phyloP scores from a whole-genome alignment of 2,888 invertebrate species.

The Pachycephus smyrnensis region DNA sequence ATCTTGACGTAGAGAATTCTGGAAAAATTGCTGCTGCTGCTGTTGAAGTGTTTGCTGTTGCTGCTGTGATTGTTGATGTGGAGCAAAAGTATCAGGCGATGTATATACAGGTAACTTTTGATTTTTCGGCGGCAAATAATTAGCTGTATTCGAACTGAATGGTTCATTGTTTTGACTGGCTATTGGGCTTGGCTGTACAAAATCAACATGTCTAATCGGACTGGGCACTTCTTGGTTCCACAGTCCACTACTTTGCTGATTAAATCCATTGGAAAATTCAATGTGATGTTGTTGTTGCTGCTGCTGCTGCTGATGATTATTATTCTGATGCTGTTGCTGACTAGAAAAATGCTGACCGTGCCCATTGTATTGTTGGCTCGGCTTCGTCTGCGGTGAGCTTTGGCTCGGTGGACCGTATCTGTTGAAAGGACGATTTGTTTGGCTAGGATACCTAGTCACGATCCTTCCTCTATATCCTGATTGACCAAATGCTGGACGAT shows the following conservation, averaged over 20 bases:
- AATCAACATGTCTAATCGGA: constrained; percentile 48
- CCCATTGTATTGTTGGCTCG: constrained; percentile 13
- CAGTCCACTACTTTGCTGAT: constrained; percentile 20
- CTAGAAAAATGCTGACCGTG: constrained; percentile 12
- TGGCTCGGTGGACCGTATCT: constrained; percentile 56
- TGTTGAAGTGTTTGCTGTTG: constrained; percentile 18
- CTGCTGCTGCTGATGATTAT: neutral
- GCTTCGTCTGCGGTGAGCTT: constrained; percentile 8
- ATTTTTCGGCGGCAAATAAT: constrained; percentile 61
- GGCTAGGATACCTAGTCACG: constrained; percentile 40
- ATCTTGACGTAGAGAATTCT: constrained; percentile 18
- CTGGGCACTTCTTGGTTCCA: constrained; percentile 45
- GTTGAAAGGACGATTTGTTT: constrained; percentile 49
- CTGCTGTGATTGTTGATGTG: constrained; percentile 16
- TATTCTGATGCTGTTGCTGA: constrained; percentile 2
- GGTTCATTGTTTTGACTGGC: constrained; percentile 60
- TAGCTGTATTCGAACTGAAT: constrained; percentile 55
- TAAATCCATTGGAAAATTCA: constrained; percentile 18
- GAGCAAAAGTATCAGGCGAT: constrained; percentile 27
- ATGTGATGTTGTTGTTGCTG: constrained; percentile 1
- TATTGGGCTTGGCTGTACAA: constrained; percentile 52
- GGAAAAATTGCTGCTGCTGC: constrained; percentile 15
- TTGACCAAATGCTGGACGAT: constrained; percentile 1
- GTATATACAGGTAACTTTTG: constrained; percentile 53
- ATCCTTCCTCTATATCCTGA: constrained; percentile 41